These are phyloP conservation scores for Asbolus verrucosus DNA, from an alignment of 1,140 invertebrate species.

Conservation along the genomic window DNA sequence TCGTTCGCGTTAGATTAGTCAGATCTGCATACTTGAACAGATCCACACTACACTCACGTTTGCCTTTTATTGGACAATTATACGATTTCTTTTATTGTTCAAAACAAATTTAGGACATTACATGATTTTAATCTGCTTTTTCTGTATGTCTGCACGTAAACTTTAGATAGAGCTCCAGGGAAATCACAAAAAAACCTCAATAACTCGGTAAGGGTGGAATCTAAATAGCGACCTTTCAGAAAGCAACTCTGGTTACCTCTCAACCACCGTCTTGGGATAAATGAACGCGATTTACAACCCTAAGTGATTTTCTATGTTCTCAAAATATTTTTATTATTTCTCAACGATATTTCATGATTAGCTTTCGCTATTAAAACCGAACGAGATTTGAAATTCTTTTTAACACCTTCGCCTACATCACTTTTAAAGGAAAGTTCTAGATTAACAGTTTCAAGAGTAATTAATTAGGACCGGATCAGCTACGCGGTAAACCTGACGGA, in stretches of 20 bases:
- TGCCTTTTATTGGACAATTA: constrained; percentile 20
- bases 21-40: not conserved
- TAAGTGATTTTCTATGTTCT: constrained; percentile 49
- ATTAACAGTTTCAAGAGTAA: not conserved
- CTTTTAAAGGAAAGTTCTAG: constrained; percentile 16
- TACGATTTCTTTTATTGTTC: constrained; percentile 14
- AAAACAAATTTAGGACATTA: constrained; percentile 40
- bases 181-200: constrained; percentile 50
- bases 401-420: constrained; percentile 5
- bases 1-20: not conserved
- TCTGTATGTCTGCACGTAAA: constrained; percentile 45
- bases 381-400: constrained; percentile 16
- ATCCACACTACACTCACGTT: not conserved
- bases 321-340: constrained; percentile 38
- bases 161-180: constrained; percentile 31
- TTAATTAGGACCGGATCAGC: not conserved
- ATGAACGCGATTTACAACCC: constrained; percentile 49
- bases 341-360: constrained; percentile 13
- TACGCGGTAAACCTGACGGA: not conserved
- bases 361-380: constrained; percentile 7
- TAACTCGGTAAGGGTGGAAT: constrained; percentile 45
- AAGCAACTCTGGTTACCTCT: constrained; percentile 1
- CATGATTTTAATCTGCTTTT: constrained; percentile 40
- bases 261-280: constrained; percentile 47
- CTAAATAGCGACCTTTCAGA: constrained; percentile 32